These are phyloP conservation scores for Tokudaia tokunoshimensis DNA, from an alignment of 2,797 vertebrate genomes.

Conservation along the genomic window DNA sequence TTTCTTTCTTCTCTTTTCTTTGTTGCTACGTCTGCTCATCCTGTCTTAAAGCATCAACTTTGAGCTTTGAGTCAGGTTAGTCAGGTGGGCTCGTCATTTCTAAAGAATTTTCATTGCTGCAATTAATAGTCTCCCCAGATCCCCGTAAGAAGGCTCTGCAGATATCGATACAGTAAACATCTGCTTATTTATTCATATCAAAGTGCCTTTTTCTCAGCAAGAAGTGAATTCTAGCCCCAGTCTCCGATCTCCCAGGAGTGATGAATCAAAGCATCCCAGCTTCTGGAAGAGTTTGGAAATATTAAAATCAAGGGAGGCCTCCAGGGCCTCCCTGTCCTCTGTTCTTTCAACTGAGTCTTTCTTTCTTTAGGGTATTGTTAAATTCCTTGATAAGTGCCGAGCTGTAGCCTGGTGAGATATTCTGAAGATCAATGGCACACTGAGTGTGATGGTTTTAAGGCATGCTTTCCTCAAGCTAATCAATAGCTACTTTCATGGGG, in stretches of 20 bases:
- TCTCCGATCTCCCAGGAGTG: conserved; percentile 48
- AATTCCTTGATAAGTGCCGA: conserved; percentile 72
- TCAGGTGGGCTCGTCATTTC: conserved; percentile 22
- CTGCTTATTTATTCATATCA: conserved; percentile 68
- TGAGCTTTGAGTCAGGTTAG: neutral
- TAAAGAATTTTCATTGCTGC: conserved; percentile 12
- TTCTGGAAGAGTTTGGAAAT: conserved; percentile 62
- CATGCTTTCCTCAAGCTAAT: conserved; percentile 86
- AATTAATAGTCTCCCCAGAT: conserved; percentile 57
- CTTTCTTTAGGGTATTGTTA: conserved; percentile 69
- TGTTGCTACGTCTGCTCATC: neutral
- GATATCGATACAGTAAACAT: conserved; percentile 61
- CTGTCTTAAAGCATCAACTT: neutral
- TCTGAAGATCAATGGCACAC: conserved; percentile 87
- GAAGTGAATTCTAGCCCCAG: conserved; percentile 66
- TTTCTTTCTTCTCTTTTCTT: neutral
- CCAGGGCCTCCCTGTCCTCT: conserved; percentile 53
- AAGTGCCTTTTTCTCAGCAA: conserved; percentile 65
- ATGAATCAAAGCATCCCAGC: conserved; percentile 57
- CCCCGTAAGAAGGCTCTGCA: conserved; percentile 16
- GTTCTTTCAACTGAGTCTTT: conserved; percentile 78
- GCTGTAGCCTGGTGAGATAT: conserved; percentile 78
- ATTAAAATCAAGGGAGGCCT: conserved; percentile 70
- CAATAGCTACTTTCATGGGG: conserved; percentile 87
- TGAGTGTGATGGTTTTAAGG: conserved; percentile 86